These are phyloP conservation scores for Pocota personata DNA, from an alignment of 2,888 invertebrate species.

Conservation along the genomic window DNA sequence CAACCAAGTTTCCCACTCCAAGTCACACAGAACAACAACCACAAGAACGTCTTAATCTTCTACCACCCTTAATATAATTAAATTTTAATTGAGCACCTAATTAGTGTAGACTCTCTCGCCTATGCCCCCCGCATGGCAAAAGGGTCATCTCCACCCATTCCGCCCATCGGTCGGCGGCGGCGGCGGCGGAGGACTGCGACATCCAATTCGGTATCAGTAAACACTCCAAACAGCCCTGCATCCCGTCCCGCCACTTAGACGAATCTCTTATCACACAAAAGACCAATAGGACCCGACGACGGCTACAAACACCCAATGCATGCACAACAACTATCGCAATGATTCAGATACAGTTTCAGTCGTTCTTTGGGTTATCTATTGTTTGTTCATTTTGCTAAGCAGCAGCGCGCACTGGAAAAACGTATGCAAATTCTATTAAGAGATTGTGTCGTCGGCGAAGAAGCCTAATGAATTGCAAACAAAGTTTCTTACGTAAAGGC, in stretches of 20 bases:
- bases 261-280: constrained; percentile 45
- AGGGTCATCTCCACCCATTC: constrained; percentile 46
- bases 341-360: constrained; percentile 25
- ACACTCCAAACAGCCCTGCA: neutral
- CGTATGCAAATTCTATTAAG: constrained; percentile 46
- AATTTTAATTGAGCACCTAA: constrained; percentile 70
- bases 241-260: constrained; percentile 28
- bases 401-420: constrained; percentile 18
- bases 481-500: constrained; percentile 64
- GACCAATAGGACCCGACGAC: neutral
- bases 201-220: constrained; percentile 23
- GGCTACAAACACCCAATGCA: no score
- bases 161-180: no score
- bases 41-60: neutral
- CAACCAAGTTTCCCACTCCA: neutral
- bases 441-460: neutral
- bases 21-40: constrained; percentile 1
- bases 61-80: constrained; percentile 53
- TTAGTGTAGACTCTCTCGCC: constrained; percentile 61
- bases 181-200: no score
- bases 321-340: constrained; percentile 14
- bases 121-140: constrained; percentile 21
- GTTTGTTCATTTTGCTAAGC: constrained; percentile 52
- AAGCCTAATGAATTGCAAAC: constrained; percentile 32
- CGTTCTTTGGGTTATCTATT: constrained; percentile 42